Evolutionary conservation across 2,797 vertebrate species (phyloP), one percentile per base, ranked within the genome.

Genomic region (Streptopelia turtur): DNA sequence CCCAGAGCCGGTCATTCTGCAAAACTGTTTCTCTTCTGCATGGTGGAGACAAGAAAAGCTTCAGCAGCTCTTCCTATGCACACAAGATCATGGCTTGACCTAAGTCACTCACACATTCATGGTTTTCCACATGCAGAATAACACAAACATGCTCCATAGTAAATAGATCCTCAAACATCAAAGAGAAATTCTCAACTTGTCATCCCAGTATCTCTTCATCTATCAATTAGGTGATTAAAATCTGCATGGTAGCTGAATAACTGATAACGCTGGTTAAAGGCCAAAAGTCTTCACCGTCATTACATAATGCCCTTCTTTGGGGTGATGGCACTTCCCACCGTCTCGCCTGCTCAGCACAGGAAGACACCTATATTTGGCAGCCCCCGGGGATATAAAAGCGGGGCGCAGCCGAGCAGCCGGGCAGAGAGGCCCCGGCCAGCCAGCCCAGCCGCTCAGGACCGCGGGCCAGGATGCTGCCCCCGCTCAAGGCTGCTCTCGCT

Each of bases 291-390:
- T 50, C 18, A 2, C 68, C 4, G 28, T 61, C 55, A 9, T 95
- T 95, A 95, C 92, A 90, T 90, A 95, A 95, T 20, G 55, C 24
- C 74, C 76, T 78, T 88, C 75, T 90, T 84, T 52, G 94, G 69
- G 66, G 50, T 8, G 41, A 59, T 23, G 71, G 41, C 55, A 45
- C 89, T 72, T 77, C 80, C 83, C 87, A 86, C 78, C 4, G 1
- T 13, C 65, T 37, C 28, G 39, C 52, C 89, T 33, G 57, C 31
- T 27, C 66, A 61, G 6, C 43, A 87, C 80, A 84, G 93, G 94
- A 97, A 94, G 71, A 66, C 49, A 89, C 85, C 96, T 94, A 95
- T 95, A 97, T 97, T 95, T 95, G 96, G 96, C 55, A 90, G 87
- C 28, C 50, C 37, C 71, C 72, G 87, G 85, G n/a, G 79, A 15